These are phyloP conservation scores for Anguilla obscura DNA, from an alignment of 2,797 vertebrate species.

Conservation along the genomic window DNA sequence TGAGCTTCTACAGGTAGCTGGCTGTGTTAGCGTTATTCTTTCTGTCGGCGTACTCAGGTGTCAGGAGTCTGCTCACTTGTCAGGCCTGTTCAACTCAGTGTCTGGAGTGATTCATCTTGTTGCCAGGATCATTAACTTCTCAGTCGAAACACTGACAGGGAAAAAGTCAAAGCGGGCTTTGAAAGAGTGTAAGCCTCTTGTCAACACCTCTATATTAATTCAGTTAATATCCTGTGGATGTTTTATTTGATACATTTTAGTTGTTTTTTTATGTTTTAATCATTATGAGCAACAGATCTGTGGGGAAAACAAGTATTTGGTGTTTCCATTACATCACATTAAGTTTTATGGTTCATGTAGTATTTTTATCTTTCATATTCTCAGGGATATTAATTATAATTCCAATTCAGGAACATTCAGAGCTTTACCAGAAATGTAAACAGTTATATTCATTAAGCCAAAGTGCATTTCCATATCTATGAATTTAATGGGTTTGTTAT, in stretches of 20 bases:
- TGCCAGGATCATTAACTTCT: slow-evolving; percentile 90
- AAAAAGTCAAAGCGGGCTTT: slow-evolving; percentile 71
- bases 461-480: background rate
- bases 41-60: slow-evolving; percentile 80
- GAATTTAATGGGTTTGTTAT: slow-evolving; percentile 47
- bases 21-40: slow-evolving; percentile 74
- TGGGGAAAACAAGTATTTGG: background rate
- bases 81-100: slow-evolving; percentile 86
- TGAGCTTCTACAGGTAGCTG: slow-evolving; percentile 75
- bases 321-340: background rate
- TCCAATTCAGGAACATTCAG: background rate
- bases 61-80: slow-evolving; percentile 82
- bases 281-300: background rate
- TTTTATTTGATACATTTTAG: slow-evolving; percentile 47
- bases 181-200: slow-evolving; percentile 75
- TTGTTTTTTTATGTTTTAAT: background rate
- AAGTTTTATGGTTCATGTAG: background rate
- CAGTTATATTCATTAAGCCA: slow-evolving; percentile 3
- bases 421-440: background rate
- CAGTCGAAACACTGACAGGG: slow-evolving; percentile 87
- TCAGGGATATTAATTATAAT: background rate
- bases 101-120: slow-evolving; percentile 96
- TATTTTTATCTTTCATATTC: background rate
- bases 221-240: slow-evolving; percentile 60
- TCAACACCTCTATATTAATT: slow-evolving; percentile 83